Base-by-base conservation (phyloP, 2,888 invertebrate species). In the Uloborus plumipes region DNA sequence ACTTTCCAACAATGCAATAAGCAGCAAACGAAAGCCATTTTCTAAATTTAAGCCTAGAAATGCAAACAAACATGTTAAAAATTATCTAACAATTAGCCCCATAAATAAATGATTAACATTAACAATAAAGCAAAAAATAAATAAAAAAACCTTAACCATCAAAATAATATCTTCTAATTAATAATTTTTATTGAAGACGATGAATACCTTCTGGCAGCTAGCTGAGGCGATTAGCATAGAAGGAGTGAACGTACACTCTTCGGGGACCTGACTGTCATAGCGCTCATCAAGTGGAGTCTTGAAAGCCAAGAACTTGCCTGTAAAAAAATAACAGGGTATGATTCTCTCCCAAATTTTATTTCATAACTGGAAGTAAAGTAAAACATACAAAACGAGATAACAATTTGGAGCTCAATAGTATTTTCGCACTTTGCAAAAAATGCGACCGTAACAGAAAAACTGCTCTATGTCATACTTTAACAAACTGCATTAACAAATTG, bases 211-310 rank as follows among this genome's bases (percentile, higher is more conserved):
- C 86, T 93, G 91, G 83, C 92, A 92, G 89, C 94, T 94, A 88
- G 95, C 91, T 69, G 93, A 93, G 62, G 92, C 91, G 87, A 98
- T 94, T 53, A 99, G 90, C 95, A 98, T 97, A 70, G 93, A 92
- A 0, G 98, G 94, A 51, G 93, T 92, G 89, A 99, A 99, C 53
- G 94, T 92, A 89, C 93, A 93, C 87, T 93, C 93, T 85, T 94
- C 93, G 2, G 96, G 94, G 84, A 99, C 94, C 90, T 95, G 93
- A 66, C 92, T 92, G 89, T 98, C 94, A 89, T 94, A 99, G 74
- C 92, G 91, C 13, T 91, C 90, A 86, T 94, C 94, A 3, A 99
- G 91, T 0, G 99, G 99, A 2, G 99, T 98, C 90, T 98, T 98
- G 89, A 97, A 95, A 6, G 97, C 96, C 81, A 99, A 90, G 89